These are phyloP conservation scores for Puntigrus tetrazona DNA, from an alignment of 2,113 vertebrate species.

Conservation along the genomic window DNA sequence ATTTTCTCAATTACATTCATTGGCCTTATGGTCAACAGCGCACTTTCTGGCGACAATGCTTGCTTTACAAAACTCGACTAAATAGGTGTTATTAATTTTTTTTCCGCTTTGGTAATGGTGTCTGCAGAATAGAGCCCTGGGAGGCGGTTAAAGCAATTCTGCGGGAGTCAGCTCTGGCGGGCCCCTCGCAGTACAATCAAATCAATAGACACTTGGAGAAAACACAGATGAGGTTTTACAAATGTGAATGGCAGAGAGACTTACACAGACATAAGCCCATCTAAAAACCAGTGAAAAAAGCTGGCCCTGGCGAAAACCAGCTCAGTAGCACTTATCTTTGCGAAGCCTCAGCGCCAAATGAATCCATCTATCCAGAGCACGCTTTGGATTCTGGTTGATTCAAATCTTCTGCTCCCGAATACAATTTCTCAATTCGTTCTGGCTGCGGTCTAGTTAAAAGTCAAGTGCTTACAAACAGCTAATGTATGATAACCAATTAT, in stretches of 20 bases:
- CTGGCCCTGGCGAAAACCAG: conserved; percentile 13
- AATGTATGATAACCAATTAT: background rate
- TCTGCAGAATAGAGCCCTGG: conserved; percentile 49
- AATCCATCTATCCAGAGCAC: conserved; percentile 13
- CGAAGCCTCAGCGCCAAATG: background rate
- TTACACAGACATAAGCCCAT: conserved; percentile 32
- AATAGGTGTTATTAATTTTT: conserved; percentile 40
- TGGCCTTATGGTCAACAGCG: conserved; percentile 56
- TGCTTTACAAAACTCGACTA: conserved; percentile 28
- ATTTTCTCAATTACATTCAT: conserved; percentile 46
- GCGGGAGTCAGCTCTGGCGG: conserved; percentile 52
- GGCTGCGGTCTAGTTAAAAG: background rate
- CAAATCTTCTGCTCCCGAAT: background rate
- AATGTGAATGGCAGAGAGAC: conserved; percentile 32
- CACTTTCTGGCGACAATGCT: conserved; percentile 56
- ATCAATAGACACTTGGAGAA: conserved; percentile 54
- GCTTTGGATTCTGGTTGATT: conserved; percentile 8
- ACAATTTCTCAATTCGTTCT: conserved; percentile 18
- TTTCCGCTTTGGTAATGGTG: conserved; percentile 49
- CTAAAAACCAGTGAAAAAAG: conserved; percentile 31
- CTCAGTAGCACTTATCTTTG: conserved; percentile 23
- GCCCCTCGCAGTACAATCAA: conserved; percentile 46
- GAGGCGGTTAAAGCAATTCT: conserved; percentile 34
- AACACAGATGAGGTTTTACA: conserved; percentile 36
- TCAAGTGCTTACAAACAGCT: background rate